Conservation (phyloP, 2,113 vertebrate species). For the Siniperca knerii region DNA sequence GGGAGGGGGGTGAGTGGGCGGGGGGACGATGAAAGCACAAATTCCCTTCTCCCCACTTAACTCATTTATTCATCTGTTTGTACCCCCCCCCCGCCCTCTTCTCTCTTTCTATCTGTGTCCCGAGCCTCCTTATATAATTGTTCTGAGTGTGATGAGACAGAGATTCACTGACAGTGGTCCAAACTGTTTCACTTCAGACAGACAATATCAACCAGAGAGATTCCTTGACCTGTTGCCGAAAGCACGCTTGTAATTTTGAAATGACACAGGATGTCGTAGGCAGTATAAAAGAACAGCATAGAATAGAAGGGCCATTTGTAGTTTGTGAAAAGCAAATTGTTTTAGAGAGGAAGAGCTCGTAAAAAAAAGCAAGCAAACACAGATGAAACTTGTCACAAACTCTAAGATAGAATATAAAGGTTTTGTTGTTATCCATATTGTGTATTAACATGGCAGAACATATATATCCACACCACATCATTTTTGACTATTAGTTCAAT, state of each 20-base stretch:
- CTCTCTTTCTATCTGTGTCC: slow-evolving; percentile 45
- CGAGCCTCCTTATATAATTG: slow-evolving; percentile 61
- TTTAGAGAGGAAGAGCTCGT: background rate
- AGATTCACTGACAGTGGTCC: slow-evolving; percentile 37
- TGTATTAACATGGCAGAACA: slow-evolving; percentile 20
- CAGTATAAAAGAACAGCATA: background rate
- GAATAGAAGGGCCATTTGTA: background rate
- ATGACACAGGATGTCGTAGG: background rate
- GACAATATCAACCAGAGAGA: slow-evolving; percentile 31
- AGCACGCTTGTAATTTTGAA: slow-evolving; percentile 11
- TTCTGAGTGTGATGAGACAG: slow-evolving; percentile 39
- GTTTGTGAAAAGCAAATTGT: background rate
- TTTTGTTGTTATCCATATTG: background rate
- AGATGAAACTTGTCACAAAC: background rate
- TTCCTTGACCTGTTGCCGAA: slow-evolving; percentile 50
- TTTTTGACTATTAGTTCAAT: slow-evolving; percentile 71
- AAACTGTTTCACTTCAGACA: slow-evolving; percentile 24
- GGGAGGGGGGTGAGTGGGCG: slow-evolving; percentile 9
- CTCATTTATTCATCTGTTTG: slow-evolving; percentile 80
- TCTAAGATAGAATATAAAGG: background rate
- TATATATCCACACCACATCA: background rate
- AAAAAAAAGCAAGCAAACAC: background rate
- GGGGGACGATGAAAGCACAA: slow-evolving; percentile 54
- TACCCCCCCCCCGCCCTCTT: slow-evolving; percentile 23
- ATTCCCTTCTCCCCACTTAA: slow-evolving; percentile 80